Evolutionary conservation across 2,797 vertebrate species (phyloP), one percentile per base, ranked within the genome.

Genomic region (Okamejei kenojei): DNA sequence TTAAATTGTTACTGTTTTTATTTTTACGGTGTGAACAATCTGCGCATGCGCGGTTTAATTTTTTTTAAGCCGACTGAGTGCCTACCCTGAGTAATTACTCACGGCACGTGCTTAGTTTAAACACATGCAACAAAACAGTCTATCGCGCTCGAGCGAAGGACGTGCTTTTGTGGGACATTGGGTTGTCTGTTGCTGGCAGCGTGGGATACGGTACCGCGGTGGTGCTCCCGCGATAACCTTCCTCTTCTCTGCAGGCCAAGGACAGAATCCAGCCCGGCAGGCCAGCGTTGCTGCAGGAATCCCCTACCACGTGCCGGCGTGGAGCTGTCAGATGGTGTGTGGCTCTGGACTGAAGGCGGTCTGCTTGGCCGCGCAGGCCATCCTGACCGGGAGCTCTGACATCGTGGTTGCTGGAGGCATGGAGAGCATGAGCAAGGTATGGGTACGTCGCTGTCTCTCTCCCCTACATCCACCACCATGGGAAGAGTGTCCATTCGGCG

Each of bases 251-350:
- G 5, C 93, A 99, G 99, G 99, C 93, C 97, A 98, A 0, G 98
- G 99, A 5, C 98, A 99, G 96, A 99, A 99, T 94, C 98, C 99
- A 0, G 96, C 96, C 0, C 97, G 99, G 0, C 97, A 98, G 95
- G 98, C 98, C 23, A 98, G 98, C 0, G 96, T 99, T 7, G 96
- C 93, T 7, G 98, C 98, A 0, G 98, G 98, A 0, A 97, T 99
- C 94, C 98, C 99, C 0, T 99, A 98, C 93, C 93, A 95, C 0
- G 97, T 99, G n/a, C 99, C 99, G 0, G 97, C 98, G 0, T 99
- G 99, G 98, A 97, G 97, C 96, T 99, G 98, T 95, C 98, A 99
- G 95, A 99, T 99, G 98, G 96, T 99, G 95, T 99, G 98, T 0
- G 99, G 98, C 5, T 99, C 99, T 0, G 99, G 99, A 86, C 95